Base-by-base conservation (phyloP, 2,113 vertebrate species). In the Erythrolamprus reginae region DNA sequence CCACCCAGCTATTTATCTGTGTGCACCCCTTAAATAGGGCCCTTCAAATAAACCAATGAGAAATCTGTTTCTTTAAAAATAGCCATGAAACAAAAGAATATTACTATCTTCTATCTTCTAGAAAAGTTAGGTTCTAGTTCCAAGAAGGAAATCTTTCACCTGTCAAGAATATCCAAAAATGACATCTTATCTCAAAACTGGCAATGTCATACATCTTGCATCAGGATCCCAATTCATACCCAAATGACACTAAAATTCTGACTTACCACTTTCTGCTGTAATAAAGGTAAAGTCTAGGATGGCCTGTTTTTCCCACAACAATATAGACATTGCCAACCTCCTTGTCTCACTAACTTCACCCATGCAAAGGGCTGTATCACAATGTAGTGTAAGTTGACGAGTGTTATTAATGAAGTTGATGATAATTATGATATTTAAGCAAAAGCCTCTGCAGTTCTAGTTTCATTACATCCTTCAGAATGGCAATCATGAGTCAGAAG, bases 331-430 rank as follows among this genome's bases (percentile, higher is more conserved):
- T 91, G 70, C 86, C 70, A 91, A 45, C 51, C 61, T 88, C 51
- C 42, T 23, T 92, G n/a, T 61, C 92, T 90, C 70, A 93, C 88
- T 47, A 24, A 23, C 5, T 93, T 3, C 0, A 1, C 82, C 91
- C 94, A 92, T 90, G 82, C 24, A 87, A 84, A n/a, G 1, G 13
- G 45, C 42, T 50, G 56, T 17, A 24, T 90, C 82, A 84, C 51
- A 45, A 56, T 5, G n/a, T n/a, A 38, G 42, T 85, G 90, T 3
- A 42, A 93, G 65, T 47, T 3, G 91, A 84, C 33, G 2, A 92
- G 83, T 93, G 77, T 47, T 84, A 24, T 47, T 82, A 82, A 86
- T 91, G 33, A 82, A 82, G 87, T 52, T 93, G 65, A 77, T 77
- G 33, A 38, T 61, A 88, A 61, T 61, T 48, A 0, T 3, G 47